Conservation (phyloP, 2,113 vertebrate species). For the Pipa parva region DNA sequence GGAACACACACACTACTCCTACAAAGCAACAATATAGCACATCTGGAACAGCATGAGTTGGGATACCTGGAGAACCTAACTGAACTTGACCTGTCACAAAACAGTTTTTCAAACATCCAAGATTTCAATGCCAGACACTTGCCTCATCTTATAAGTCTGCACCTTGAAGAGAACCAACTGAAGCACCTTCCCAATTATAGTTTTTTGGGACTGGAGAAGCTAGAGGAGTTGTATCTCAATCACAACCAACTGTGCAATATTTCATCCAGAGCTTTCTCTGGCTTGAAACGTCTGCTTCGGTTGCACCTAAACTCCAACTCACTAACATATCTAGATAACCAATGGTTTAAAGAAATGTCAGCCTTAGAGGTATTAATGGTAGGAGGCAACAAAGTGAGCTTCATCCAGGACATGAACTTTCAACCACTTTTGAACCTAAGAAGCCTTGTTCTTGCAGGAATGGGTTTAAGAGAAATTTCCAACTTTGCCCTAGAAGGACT, state of each 20-base stretch:
- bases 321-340: slow-evolving; percentile 69
- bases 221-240: slow-evolving; percentile 90
- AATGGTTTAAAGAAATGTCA: slow-evolving; percentile 80
- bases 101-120: slow-evolving; percentile 68
- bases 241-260: slow-evolving; percentile 82
- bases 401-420: slow-evolving; percentile 79
- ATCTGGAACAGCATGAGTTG: slow-evolving; percentile 65
- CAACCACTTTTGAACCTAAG: slow-evolving; percentile 72
- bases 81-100: slow-evolving; percentile 88
- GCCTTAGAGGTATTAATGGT: slow-evolving; percentile 89
- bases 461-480: slow-evolving; percentile 76
- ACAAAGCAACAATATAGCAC: slow-evolving; percentile 81
- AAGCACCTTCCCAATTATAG: slow-evolving; percentile 70
- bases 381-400: slow-evolving; percentile 82
- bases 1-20: slow-evolving; percentile 83
- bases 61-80: slow-evolving; percentile 78
- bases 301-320: slow-evolving; percentile 91
- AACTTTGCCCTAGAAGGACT: slow-evolving; percentile 80
- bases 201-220: slow-evolving; percentile 69
- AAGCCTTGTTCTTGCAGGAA: slow-evolving; percentile 85
- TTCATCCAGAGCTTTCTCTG: slow-evolving; percentile 71
- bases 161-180: slow-evolving; percentile 87
- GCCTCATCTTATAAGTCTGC: slow-evolving; percentile 78
- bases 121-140: slow-evolving; percentile 63
- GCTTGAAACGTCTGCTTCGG: slow-evolving; percentile 73